phyloP scores from a whole-genome alignment of 2,888 invertebrate genomes.

The Zaprionus bogoriensis region DNA sequence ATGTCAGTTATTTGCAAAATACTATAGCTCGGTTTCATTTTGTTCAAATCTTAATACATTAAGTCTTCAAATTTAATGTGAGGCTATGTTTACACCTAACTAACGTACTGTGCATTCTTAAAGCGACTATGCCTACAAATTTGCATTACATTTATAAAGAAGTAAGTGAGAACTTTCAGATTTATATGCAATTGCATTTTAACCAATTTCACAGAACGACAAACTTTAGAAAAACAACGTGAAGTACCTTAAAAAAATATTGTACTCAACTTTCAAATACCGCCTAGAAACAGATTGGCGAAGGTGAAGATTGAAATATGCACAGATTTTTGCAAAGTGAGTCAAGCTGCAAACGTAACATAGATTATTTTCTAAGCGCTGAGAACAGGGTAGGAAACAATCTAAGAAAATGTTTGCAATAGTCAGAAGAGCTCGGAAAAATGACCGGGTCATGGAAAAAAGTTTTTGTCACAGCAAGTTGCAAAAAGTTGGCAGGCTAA shows the following conservation, averaged over 20 bases:
- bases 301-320: too few species aligned
- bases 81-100: too few species aligned
- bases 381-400: conserved; percentile 1
- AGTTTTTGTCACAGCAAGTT: conserved; percentile 61
- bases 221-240: conserved; percentile 42
- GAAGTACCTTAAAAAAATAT: not conserved
- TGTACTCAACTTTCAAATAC: conserved; percentile 1
- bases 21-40: too few species aligned
- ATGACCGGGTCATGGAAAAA: conserved; percentile 28
- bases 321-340: too few species aligned
- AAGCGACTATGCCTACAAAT: conserved; percentile 26
- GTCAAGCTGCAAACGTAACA: too few species aligned
- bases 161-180: conserved; percentile 54
- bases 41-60: too few species aligned
- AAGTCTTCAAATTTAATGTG: too few species aligned
- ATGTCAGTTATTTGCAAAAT: too few species aligned
- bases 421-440: conserved; percentile 32
- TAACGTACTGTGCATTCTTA: conserved; percentile 1
- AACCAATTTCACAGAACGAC: conserved; percentile 45
- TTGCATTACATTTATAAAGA: conserved; percentile 44
- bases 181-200: conserved; percentile 67
- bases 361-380: not conserved
- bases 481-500: conserved; percentile 61
- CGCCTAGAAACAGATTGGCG: too few species aligned
- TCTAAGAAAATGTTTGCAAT: conserved; percentile 24